These are phyloP conservation scores for Protonibea diacanthus DNA, from an alignment of 2,797 vertebrate species.

Conservation along the genomic window DNA sequence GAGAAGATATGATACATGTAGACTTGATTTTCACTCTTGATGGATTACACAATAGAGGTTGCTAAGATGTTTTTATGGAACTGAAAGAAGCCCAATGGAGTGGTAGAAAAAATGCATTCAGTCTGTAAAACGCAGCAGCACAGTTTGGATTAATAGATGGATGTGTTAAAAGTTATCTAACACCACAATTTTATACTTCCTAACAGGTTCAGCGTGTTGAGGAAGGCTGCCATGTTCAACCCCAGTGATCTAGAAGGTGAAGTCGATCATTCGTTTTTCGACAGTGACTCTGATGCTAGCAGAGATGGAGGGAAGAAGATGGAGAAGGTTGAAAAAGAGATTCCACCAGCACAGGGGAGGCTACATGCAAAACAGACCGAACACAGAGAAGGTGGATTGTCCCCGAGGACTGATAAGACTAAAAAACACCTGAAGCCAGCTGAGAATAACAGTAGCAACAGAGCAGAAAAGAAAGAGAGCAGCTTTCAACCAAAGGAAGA, in stretches of 20 bases:
- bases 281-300: conserved; percentile 89
- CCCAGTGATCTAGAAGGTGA: conserved; percentile 90
- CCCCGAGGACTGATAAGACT: conserved; percentile 1
- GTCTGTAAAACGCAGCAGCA: background rate
- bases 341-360: background rate
- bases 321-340: conserved; percentile 35
- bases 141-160: background rate
- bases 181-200: background rate
- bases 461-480: conserved; percentile 31
- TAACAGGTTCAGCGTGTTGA: conserved; percentile 29
- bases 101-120: background rate
- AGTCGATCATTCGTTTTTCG: conserved; percentile 97
- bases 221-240: conserved; percentile 84
- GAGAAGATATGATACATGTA: too few species aligned
- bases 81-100: background rate
- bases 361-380: conserved; percentile 22
- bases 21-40: background rate
- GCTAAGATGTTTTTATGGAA: background rate
- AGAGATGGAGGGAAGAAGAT: conserved; percentile 35
- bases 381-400: background rate
- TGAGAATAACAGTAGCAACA: conserved; percentile 16
- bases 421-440: conserved; percentile 15
- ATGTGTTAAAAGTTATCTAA: background rate
- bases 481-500: conserved; percentile 29
- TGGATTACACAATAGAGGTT: background rate